Evolutionary conservation across 1,140 invertebrate species (phyloP).

Genomic region (Popillia japonica): DNA sequence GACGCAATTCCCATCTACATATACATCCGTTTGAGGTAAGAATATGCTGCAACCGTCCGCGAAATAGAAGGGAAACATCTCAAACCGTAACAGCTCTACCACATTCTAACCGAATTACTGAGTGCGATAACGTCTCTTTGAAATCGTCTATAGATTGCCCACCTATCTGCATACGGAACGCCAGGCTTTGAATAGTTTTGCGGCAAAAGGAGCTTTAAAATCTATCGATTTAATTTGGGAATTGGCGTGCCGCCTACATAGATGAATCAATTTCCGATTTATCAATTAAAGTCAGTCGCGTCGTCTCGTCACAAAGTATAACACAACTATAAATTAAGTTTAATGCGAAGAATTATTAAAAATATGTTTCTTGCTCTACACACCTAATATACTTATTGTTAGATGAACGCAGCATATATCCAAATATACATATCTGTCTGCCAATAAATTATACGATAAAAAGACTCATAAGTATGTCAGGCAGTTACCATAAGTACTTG

Average conservation of each 20-base stretch:
- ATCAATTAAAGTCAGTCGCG: too few species aligned
- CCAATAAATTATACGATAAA: not conserved
- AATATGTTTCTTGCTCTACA: too few species aligned
- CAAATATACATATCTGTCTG: not conserved
- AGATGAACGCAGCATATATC: not conserved
- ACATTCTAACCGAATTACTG: conserved; percentile 41
- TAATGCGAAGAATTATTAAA: not conserved
- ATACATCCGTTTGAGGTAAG: conserved; percentile 43
- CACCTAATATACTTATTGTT: not conserved
- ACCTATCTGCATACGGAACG: conserved; percentile 45
- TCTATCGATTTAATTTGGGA: conserved; percentile 32
- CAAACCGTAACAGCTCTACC: conserved; percentile 15
- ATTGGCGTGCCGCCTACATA: not conserved
- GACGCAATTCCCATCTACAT: conserved; percentile 44
- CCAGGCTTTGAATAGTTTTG: conserved; percentile 22
- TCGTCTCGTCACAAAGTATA: not conserved
- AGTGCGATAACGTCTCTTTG: conserved; percentile 46
- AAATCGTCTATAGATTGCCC: conserved; percentile 46
- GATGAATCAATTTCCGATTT: too few species aligned
- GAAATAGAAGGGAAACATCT: conserved; percentile 16
- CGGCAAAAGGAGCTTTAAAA: not conserved
- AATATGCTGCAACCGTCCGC: conserved; percentile 28
- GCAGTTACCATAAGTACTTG: not conserved
- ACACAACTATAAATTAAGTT: not conserved
- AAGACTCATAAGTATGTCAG: conserved; percentile 14